Conservation (phyloP, 2,113 vertebrate species). For the Tapirus terrestris region DNA sequence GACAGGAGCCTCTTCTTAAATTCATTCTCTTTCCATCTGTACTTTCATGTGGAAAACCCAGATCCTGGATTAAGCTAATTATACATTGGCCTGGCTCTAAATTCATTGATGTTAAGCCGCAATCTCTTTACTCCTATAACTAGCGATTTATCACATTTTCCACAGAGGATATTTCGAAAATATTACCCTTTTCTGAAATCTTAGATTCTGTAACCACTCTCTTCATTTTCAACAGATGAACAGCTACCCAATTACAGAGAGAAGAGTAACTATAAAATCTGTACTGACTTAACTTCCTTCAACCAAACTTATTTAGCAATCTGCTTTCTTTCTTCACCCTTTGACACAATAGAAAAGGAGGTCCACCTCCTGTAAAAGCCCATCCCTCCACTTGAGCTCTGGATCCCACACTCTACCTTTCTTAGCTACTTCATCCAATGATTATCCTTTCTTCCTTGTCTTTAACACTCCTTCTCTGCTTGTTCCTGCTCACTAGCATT, state of each 20-base stretch:
- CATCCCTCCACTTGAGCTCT: not conserved
- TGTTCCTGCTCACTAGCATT: not conserved
- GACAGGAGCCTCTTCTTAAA: not conserved
- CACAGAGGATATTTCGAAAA: not conserved
- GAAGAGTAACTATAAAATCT: not conserved
- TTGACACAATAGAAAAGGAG: not conserved
- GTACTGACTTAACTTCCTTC: not conserved
- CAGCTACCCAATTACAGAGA: not conserved
- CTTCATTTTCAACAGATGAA: not conserved
- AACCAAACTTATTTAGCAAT: not conserved
- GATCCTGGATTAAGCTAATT: not conserved
- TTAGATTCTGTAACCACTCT: not conserved
- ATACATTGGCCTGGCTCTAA: not conserved
- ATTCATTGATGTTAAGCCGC: not conserved
- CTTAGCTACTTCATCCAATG: not conserved
- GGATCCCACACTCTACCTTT: not conserved
- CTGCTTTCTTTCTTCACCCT: not conserved
- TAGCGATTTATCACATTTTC: not conserved
- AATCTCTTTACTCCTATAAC: not conserved
- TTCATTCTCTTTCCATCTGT: not conserved
- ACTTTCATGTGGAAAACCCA: not conserved
- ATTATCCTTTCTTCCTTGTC: not conserved
- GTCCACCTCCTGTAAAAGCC: not conserved
- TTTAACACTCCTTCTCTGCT: not conserved
- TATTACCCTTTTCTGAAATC: not conserved